Base-by-base conservation (phyloP, 2,113 vertebrate genomes). In the Cephalopterus ornatus region DNA sequence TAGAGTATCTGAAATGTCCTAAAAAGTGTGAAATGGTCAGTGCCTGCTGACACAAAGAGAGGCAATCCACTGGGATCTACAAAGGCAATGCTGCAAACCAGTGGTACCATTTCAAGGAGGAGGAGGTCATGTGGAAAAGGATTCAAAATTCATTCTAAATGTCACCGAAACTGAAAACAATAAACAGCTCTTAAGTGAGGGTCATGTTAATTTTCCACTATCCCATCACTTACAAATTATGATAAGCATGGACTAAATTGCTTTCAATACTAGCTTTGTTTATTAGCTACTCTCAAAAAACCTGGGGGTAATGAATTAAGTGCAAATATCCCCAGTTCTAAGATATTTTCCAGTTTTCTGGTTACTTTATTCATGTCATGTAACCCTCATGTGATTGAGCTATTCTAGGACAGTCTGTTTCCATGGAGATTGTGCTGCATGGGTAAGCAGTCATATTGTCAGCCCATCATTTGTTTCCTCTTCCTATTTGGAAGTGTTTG, bases 391-490 rank as follows among this genome's bases (percentile, higher is more conserved):
- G 95, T 92, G 95, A 95, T 89, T 65, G 62, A 75, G 81, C 85
- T 97, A 93, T 95, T 96, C 97, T 93, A 92, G 94, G 96, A 95
- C 92, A 95, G 93, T 77, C 53, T 50, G 95, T 93, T 97, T 97
- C 96, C 88, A 91, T 95, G 95, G 96, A 85, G 91, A 97, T 81
- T 39, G 76, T 81, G 72, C 47, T 79, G 62, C 83, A 96, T 88
- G 92, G 91, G 87, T 94, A 95, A 90, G 70, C 97, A 83, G 83
- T 85, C 81, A 65, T 73, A 89, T 52, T 94, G 88, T 94, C 92
- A 91, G 89, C 74, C 83, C 91, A 88, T 92, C 46, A 59, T 87
- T 96, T 92, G 83, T 92, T 97, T 96, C 96, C 89, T 96, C 92
- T 85, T 91, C 96, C 94, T 90, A 63, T 85, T 56, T 78, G 90